phyloP scores from a whole-genome alignment of 2,888 invertebrate genomes.

The Chouioia cunea region DNA sequence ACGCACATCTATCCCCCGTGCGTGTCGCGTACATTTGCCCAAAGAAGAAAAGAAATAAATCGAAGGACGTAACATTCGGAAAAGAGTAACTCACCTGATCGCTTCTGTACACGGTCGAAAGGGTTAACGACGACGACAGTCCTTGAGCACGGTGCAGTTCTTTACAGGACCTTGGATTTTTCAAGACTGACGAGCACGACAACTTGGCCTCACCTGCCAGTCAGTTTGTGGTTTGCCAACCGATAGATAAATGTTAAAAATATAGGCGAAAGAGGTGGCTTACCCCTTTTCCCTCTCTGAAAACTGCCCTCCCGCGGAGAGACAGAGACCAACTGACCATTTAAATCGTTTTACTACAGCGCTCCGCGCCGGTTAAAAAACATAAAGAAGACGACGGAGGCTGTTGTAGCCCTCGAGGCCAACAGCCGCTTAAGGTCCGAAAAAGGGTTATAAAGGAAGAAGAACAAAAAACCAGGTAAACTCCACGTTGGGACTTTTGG shows the following conservation, averaged over 20 bases:
- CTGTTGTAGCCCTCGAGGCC: conserved; percentile 40
- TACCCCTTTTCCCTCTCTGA: conserved; percentile 36
- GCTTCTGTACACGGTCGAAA: conserved; percentile 4
- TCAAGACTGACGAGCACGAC: conserved; percentile 51
- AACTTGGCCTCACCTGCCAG: conserved; percentile 56
- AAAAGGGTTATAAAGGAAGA: conserved; percentile 49
- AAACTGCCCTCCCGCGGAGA: neutral
- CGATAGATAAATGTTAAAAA: conserved; percentile 33
- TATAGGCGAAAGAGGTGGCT: neutral
- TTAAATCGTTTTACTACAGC: conserved; percentile 56
- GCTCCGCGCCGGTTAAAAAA: too few relatives aligned
- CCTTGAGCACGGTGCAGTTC: conserved; percentile 44
- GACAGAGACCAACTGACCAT: conserved; percentile 27
- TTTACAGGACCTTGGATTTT: conserved; percentile 60
- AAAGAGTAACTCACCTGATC: conserved; percentile 27
- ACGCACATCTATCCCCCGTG: neutral
- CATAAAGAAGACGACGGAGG: neutral
- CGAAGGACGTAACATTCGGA: conserved; percentile 5
- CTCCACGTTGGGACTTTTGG: conserved; percentile 1
- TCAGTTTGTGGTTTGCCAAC: conserved; percentile 55
- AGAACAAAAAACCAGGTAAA: too few relatives aligned
- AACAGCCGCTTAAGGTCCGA: conserved; percentile 33
- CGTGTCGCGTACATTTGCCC: neutral
- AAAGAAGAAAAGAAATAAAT: neutral
- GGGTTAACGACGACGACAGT: neutral